Evolutionary conservation across 2,888 invertebrate species (phyloP).

Genomic region (Liopterus haemorrhoidalis): DNA sequence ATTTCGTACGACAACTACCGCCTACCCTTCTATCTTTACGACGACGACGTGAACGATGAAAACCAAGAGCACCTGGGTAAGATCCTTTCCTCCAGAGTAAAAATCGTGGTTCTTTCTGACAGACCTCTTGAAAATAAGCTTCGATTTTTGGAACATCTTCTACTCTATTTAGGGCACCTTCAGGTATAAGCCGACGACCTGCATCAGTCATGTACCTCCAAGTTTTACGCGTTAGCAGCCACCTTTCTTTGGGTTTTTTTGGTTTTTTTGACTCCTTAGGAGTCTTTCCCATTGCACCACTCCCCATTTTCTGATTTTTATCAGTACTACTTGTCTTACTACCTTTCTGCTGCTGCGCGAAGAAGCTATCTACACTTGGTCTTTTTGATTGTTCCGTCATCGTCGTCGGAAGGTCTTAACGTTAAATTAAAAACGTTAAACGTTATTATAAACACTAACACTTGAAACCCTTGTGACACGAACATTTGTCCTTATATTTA

Average conservation of each 20-base stretch:
- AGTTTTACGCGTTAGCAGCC: slow-evolving; percentile 82
- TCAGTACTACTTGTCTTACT: slow-evolving; percentile 5
- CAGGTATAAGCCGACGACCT: slow-evolving; percentile 78
- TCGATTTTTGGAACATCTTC: slow-evolving; percentile 78
- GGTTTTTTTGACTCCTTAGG: slow-evolving; percentile 50
- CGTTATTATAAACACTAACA: no score
- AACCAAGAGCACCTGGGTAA: slow-evolving; percentile 65
- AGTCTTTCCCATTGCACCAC: slow-evolving; percentile 50
- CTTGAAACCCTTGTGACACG: no score
- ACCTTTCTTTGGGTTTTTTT: slow-evolving; percentile 68
- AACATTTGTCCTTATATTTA: no score
- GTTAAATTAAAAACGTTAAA: no score
- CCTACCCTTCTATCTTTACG: slow-evolving; percentile 55
- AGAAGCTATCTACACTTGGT: slow-evolving; percentile 32
- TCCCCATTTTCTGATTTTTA: slow-evolving; percentile 32
- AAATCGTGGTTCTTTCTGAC: slow-evolving; percentile 70
- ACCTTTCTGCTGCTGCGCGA: no score
- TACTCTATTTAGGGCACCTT: slow-evolving; percentile 63
- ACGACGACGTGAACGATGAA: slow-evolving; percentile 53
- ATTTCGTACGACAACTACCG: slow-evolving; percentile 61
- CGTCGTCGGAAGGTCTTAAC: slow-evolving; percentile 18
- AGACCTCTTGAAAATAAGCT: slow-evolving; percentile 77
- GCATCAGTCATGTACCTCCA: slow-evolving; percentile 93
- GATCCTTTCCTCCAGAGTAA: slow-evolving; percentile 78
- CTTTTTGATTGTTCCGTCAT: slow-evolving; percentile 38